Percentiles rank a stretch among this genome's conserved stretches.
Evolutionary conservation across 2,113 vertebrate species (phyloP).

Genomic region (Heteronetta atricapilla): DNA sequence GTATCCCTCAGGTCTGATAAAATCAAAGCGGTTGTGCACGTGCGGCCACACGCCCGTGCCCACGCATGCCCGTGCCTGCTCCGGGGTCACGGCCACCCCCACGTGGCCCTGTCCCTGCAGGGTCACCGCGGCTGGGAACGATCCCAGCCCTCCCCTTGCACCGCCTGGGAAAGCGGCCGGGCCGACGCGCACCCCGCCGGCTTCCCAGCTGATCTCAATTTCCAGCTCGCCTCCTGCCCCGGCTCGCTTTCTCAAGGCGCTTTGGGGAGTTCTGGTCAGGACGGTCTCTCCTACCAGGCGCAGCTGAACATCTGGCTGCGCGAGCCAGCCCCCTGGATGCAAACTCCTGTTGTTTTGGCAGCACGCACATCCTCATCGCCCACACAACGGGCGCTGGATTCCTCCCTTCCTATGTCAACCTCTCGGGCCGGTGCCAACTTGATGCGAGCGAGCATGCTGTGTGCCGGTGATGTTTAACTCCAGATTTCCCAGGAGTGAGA

Average conservation of each 20-base stretch:
- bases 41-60: accelerated
- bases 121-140: background rate
- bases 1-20: background rate
- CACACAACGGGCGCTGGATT: slow-evolving; percentile 63
- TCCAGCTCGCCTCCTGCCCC: background rate
- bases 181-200: background rate
- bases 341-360: slow-evolving; percentile 65
- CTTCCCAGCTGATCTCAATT: slow-evolving; percentile 50
- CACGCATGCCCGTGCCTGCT: background rate
- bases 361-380: slow-evolving; percentile 57
- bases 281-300: background rate
- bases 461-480: slow-evolving; percentile 43
- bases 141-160: background rate
- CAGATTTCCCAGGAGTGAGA: background rate
- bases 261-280: slow-evolving; percentile 5
- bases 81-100: background rate
- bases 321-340: background rate
- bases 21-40: background rate
- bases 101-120: accelerated
- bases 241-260: background rate
- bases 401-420: slow-evolving; percentile 45
- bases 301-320: slow-evolving; percentile 64
- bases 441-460: background rate
- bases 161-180: slow-evolving; percentile 16
- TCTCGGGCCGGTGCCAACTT: slow-evolving; percentile 7